Percentiles rank a stretch among this genome's conserved stretches.
phyloP scores from a whole-genome alignment of 2,888 invertebrate genomes.

The Cantharis rufa region DNA sequence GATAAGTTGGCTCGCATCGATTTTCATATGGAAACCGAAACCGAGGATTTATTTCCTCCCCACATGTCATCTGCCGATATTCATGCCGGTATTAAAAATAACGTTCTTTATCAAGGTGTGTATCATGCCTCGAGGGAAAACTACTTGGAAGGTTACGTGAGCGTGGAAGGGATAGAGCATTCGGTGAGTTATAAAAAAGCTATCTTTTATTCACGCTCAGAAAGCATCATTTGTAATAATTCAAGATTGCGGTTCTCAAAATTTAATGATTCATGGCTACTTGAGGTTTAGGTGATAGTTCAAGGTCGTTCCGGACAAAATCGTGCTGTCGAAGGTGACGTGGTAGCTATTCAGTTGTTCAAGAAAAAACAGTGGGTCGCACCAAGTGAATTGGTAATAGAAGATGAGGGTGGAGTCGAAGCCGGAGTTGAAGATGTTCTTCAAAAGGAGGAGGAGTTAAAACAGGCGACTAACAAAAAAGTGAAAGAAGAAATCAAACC shows the following conservation, averaged over 20 bases:
- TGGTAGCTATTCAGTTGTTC: slow-evolving; percentile 88
- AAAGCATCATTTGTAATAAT: no score
- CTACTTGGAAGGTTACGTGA: slow-evolving; percentile 88
- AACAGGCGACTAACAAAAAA: slow-evolving; percentile 15
- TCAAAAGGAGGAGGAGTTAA: slow-evolving; percentile 59
- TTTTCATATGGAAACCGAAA: slow-evolving; percentile 63
- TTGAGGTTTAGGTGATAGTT: slow-evolving; percentile 67
- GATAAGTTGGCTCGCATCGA: slow-evolving; percentile 81
- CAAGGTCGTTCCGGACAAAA: slow-evolving; percentile 88
- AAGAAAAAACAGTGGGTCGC: slow-evolving; percentile 88
- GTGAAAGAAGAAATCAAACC: slow-evolving; percentile 55
- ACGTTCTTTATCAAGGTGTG: slow-evolving; percentile 77
- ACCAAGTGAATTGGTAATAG: slow-evolving; percentile 83
- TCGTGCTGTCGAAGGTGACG: slow-evolving; percentile 92
- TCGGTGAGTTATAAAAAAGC: slow-evolving; percentile 63
- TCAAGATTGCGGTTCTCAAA: no score
- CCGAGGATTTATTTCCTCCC: slow-evolving; percentile 78
- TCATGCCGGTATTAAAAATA: slow-evolving; percentile 78
- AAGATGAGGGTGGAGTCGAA: slow-evolving; percentile 69
- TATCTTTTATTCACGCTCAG: not conserved
- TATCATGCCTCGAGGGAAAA: slow-evolving; percentile 90
- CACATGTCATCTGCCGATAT: slow-evolving; percentile 80
- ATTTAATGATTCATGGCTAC: no score
- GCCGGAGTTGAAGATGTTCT: slow-evolving; percentile 70
- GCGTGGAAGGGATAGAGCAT: slow-evolving; percentile 78